Evolutionary conservation across 1,140 invertebrate species (phyloP).

Genomic region (Amphibalanus amphitrite): DNA sequence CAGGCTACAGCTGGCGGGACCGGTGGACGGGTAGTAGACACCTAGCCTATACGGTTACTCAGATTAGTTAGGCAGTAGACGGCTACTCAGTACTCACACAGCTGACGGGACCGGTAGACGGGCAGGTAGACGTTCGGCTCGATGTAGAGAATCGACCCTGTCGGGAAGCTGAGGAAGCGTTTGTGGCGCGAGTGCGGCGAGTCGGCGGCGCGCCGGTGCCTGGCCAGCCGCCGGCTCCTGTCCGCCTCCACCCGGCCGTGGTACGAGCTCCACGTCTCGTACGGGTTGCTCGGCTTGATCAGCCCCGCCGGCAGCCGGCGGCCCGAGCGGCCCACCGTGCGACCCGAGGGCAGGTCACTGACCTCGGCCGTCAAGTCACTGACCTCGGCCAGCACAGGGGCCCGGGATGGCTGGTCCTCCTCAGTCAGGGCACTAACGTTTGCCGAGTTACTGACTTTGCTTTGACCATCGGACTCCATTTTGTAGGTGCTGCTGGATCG

Average conservation of each 20-base stretch:
- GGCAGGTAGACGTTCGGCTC: constrained; percentile 17
- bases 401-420: too few relatives aligned
- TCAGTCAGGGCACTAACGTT: too few relatives aligned
- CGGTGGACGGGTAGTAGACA: constrained; percentile 15
- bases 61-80: too few relatives aligned
- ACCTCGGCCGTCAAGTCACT: neutral
- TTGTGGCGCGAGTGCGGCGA: neutral
- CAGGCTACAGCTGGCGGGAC: neutral
- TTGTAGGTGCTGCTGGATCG: too few relatives aligned
- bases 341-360: neutral
- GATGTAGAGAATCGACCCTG: constrained; percentile 13
- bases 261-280: neutral
- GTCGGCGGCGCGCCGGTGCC: neutral
- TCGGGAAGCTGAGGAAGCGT: constrained; percentile 5
- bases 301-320: neutral
- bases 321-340: neutral
- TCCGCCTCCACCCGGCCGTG: neutral
- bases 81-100: neutral
- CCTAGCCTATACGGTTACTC: too few relatives aligned
- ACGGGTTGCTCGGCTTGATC: neutral
- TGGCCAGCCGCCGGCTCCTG: neutral
- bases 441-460: too few relatives aligned
- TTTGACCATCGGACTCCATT: too few relatives aligned
- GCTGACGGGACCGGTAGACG: constrained; percentile 2
- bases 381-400: too few relatives aligned